phyloP scores from a whole-genome alignment of 2,888 invertebrate species.

The Norana najaformis region DNA sequence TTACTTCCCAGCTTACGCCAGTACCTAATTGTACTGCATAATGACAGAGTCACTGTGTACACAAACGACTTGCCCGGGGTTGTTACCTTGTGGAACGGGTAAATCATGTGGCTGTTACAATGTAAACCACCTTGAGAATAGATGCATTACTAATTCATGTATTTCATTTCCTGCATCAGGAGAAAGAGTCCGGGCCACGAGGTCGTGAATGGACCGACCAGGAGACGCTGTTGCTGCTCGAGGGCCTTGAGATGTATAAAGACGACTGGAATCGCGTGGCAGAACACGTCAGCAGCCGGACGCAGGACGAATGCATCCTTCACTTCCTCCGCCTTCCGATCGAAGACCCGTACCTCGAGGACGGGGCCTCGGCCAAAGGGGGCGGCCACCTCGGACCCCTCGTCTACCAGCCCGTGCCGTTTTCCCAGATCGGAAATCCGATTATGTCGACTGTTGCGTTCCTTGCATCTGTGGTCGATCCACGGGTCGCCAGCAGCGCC shows the following conservation, averaged over 20 bases:
- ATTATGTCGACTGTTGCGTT: conserved; percentile 99
- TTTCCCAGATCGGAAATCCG: conserved; percentile 96
- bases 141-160: too few species aligned
- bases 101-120: too few species aligned
- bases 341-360: conserved; percentile 96
- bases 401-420: conserved; percentile 95
- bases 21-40: too few species aligned
- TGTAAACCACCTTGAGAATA: too few species aligned
- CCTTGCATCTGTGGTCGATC: conserved; percentile 96
- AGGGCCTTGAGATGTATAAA: conserved; percentile 95
- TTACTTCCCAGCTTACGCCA: too few species aligned
- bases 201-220: conserved; percentile 95
- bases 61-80: too few species aligned
- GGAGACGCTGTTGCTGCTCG: conserved; percentile 90
- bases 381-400: conserved; percentile 74
- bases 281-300: conserved; percentile 96
- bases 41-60: too few species aligned
- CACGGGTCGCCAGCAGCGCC: conserved; percentile 94
- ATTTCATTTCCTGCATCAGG: not conserved
- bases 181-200: not conserved
- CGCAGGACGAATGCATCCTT: conserved; percentile 98
- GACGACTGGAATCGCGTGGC: conserved; percentile 98
- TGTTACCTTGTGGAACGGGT: too few species aligned
- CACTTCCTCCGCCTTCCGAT: conserved; percentile 96
- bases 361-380: conserved; percentile 59